Evolutionary conservation across 1,140 invertebrate genomes (phyloP).

Genomic region (Aphelinus atriplicis): DNA sequence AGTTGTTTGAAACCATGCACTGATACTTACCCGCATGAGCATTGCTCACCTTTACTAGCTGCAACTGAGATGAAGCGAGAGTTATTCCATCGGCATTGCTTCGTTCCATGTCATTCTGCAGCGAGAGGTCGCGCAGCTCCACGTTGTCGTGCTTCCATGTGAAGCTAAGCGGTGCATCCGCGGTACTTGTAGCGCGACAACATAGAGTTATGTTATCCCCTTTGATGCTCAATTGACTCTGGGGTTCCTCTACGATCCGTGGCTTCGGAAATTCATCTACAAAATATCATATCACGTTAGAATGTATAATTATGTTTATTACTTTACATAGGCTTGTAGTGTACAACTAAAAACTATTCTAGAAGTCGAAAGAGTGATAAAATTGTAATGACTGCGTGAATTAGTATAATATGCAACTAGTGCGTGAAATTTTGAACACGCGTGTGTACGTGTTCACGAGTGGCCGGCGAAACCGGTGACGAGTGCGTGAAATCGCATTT

Average conservation of each 20-base stretch:
- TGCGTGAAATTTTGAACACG: too few species aligned
- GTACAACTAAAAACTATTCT: too few species aligned
- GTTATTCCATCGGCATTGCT: constrained; percentile 66
- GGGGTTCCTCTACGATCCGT: constrained; percentile 82
- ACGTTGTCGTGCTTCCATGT: constrained; percentile 91
- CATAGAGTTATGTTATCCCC: constrained; percentile 83
- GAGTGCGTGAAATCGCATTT: too few species aligned
- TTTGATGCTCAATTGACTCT: constrained; percentile 83
- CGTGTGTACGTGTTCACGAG: too few species aligned
- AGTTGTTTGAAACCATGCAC: constrained; percentile 90
- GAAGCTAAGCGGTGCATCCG: constrained; percentile 73
- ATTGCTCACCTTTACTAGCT: constrained; percentile 78
- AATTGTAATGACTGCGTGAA: constrained; percentile 1
- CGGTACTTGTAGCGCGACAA: constrained; percentile 79
- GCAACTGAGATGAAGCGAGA: constrained; percentile 74
- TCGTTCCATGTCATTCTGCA: constrained; percentile 48
- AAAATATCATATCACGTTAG: constrained; percentile 33
- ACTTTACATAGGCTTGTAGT: too few species aligned
- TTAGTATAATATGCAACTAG: too few species aligned
- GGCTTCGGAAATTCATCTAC: constrained; percentile 85
- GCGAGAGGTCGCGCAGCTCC: constrained; percentile 69
- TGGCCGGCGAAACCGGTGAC: too few species aligned
- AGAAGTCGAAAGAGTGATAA: background rate
- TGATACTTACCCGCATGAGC: constrained; percentile 89
- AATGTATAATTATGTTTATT: too few species aligned